Evolutionary conservation across 2,113 vertebrate genomes (phyloP).

Genomic region (Glaucidium brasilianum): DNA sequence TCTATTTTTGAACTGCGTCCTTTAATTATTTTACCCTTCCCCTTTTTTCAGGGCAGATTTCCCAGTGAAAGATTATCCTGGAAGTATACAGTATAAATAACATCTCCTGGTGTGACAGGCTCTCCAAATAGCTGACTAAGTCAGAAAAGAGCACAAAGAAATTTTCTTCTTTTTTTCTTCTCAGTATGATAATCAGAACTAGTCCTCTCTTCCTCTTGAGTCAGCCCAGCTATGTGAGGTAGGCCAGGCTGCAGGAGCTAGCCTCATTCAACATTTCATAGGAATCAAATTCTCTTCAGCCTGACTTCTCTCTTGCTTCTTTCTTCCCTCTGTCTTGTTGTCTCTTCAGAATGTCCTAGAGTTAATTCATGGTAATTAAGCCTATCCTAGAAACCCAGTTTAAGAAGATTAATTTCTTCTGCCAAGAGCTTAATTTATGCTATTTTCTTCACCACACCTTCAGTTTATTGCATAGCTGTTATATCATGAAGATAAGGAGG

Average conservation of each 20-base stretch:
- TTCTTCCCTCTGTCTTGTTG: neutral
- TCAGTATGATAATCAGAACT: neutral
- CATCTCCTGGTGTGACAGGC: neutral
- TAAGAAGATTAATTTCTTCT: neutral
- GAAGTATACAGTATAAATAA: neutral
- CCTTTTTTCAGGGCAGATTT: neutral
- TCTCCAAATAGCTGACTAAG: neutral
- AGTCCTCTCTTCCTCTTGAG: neutral
- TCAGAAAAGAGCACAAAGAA: neutral
- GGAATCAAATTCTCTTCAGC: neutral
- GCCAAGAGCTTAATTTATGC: neutral
- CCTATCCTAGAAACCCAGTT: neutral
- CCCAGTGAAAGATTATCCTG: neutral
- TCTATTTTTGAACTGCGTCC: neutral
- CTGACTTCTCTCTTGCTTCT: neutral
- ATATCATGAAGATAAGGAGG: neutral
- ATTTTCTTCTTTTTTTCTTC: neutral
- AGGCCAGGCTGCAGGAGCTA: neutral
- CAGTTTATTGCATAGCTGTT: neutral
- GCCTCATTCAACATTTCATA: neutral
- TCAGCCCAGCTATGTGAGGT: neutral
- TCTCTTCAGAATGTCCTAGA: neutral
- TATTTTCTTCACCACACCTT: neutral
- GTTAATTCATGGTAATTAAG: neutral
- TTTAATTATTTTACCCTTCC: neutral